phyloP scores from a whole-genome alignment of 2,797 vertebrate genomes.

The Melanotaenia boesemani region DNA sequence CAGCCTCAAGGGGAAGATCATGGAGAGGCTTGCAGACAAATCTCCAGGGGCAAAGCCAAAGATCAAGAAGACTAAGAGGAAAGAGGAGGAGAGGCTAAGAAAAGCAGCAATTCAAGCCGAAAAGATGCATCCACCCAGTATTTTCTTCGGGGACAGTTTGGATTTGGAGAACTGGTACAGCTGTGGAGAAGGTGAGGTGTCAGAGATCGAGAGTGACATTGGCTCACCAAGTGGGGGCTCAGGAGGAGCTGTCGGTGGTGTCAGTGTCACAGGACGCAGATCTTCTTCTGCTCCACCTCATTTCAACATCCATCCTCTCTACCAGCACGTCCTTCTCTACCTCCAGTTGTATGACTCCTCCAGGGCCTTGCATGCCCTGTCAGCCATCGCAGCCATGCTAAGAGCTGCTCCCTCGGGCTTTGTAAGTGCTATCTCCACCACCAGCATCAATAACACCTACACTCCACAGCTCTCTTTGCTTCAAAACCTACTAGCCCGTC shows the following conservation, averaged over 20 bases:
- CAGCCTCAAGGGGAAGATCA: constrained; percentile 92
- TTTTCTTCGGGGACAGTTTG: constrained; percentile 98
- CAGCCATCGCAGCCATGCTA: constrained; percentile 94
- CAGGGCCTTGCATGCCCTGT: constrained; percentile 93
- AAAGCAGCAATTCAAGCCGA: constrained; percentile 89
- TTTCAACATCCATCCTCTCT: constrained; percentile 96
- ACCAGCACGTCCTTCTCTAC: constrained; percentile 96
- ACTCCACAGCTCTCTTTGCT: constrained; percentile 96
- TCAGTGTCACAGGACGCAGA: constrained; percentile 50
- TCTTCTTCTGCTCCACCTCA: constrained; percentile 75
- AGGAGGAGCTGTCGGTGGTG: constrained; percentile 31
- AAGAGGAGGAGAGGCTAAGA: constrained; percentile 86
- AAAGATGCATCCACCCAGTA: constrained; percentile 88
- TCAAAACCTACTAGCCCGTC: constrained; percentile 95
- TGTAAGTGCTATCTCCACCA: constrained; percentile 96
- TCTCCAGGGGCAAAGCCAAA: constrained; percentile 97
- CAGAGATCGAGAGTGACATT: constrained; percentile 96
- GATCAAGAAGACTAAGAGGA: constrained; percentile 91
- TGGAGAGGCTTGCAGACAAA: constrained; percentile 91
- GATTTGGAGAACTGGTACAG: constrained; percentile 99
- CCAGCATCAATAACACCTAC: constrained; percentile 96
- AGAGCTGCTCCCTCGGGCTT: constrained; percentile 94
- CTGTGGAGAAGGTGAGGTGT: constrained; percentile 98
- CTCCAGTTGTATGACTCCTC: constrained; percentile 98
- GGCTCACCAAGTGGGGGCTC: constrained; percentile 89